Conservation (phyloP, 2,113 vertebrate genomes). For the Budorcas taxicolor region DNA sequence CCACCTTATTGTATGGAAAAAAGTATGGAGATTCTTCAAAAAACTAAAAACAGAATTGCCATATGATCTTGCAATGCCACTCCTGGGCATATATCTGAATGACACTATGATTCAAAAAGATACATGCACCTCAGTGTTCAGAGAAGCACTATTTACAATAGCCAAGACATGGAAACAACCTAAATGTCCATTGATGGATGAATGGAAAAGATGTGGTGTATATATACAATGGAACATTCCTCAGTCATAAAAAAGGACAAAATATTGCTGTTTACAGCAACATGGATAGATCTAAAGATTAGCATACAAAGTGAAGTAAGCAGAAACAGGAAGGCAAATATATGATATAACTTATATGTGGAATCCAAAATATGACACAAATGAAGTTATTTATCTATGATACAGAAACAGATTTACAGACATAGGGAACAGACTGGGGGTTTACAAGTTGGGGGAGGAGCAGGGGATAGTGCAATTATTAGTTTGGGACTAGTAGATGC, state of each 20-base stretch:
- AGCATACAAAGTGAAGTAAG: background rate
- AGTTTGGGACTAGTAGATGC: background rate
- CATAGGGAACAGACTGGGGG: background rate
- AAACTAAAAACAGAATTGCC: background rate
- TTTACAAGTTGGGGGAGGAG: background rate
- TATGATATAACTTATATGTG: background rate
- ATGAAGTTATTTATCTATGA: background rate
- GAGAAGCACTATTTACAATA: background rate
- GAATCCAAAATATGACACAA: background rate
- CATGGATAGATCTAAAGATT: background rate
- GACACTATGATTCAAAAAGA: background rate
- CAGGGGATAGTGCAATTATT: background rate
- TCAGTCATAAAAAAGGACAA: background rate
- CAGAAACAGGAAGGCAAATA: background rate
- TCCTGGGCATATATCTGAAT: background rate
- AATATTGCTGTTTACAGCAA: background rate
- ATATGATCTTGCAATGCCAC: background rate
- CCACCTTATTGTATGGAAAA: background rate
- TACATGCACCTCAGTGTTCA: background rate
- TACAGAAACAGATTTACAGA: background rate
- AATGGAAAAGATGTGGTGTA: background rate
- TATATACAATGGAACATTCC: background rate
- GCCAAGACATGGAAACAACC: background rate
- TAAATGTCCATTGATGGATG: background rate
- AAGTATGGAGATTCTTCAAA: background rate